Percentiles rank a stretch among this genome's conserved stretches.
Conservation (phyloP, 2,113 vertebrate species). For the Motacilla tschutschensis region DNA sequence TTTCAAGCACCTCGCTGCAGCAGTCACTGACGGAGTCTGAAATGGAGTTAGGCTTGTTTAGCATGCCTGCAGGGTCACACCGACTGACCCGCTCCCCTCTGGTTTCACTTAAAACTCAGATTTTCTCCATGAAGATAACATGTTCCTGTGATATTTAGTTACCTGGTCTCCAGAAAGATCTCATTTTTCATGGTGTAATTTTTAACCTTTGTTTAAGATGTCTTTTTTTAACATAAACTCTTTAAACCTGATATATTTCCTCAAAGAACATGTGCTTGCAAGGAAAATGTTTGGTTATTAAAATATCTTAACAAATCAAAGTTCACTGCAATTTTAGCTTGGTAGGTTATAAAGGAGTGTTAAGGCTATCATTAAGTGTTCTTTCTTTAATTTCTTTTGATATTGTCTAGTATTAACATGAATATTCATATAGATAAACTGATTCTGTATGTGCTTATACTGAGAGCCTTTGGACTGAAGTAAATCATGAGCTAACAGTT, state of each 20-base stretch:
- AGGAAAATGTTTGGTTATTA: neutral
- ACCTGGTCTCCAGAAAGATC: constrained; percentile 32
- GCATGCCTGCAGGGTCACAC: constrained; percentile 55
- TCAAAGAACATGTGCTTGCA: neutral
- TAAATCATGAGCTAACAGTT: neutral
- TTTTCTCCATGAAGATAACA: constrained; percentile 50
- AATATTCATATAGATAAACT: constrained; percentile 4
- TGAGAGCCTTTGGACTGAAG: neutral
- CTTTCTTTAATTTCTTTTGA: constrained; percentile 16
- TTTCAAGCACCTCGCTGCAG: constrained; percentile 47
- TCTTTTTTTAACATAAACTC: neutral
- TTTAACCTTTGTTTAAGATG: constrained; percentile 45
- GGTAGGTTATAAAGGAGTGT: neutral
- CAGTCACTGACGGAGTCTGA: constrained; percentile 4
- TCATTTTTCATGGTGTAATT: constrained; percentile 41
- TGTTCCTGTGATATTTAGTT: constrained; percentile 45
- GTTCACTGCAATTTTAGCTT: neutral
- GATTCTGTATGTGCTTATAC: neutral
- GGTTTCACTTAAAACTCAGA: constrained; percentile 55
- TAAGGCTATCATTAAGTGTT: neutral
- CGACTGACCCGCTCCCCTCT: constrained; percentile 30
- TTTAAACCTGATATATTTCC: constrained; percentile 24
- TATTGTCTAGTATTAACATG: neutral
- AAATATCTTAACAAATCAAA: neutral
- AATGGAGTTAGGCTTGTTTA: constrained; percentile 43